Evolutionary conservation across 1,140 invertebrate species (phyloP).

Genomic region (Neelides sp.): DNA sequence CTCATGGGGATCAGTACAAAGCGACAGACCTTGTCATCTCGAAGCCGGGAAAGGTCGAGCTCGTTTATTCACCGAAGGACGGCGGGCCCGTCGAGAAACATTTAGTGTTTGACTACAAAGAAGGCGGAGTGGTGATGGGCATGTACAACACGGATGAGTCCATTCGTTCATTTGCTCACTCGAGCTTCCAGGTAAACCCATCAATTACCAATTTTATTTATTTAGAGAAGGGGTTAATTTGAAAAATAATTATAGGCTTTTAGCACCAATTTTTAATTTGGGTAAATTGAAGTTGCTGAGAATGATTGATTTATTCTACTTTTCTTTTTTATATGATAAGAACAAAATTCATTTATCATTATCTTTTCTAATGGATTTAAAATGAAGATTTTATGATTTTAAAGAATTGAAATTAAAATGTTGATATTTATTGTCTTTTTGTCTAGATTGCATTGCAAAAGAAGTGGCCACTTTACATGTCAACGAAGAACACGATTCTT

Average conservation of each 20-base stretch:
- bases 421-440: constrained; percentile 12
- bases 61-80: constrained; percentile 49
- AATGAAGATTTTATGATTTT: too few relatives aligned
- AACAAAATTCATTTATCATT: too few relatives aligned
- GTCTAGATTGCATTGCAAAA: constrained; percentile 58
- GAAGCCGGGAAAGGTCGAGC: constrained; percentile 55
- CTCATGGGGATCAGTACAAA: constrained; percentile 83
- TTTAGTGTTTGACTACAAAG: constrained; percentile 59
- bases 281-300: too few relatives aligned
- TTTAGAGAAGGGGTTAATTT: background rate
- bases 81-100: constrained; percentile 44
- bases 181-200: constrained; percentile 55
- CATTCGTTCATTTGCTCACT: constrained; percentile 67
- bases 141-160: constrained; percentile 80
- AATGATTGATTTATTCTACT: too few relatives aligned
- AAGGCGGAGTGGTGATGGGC: constrained; percentile 53
- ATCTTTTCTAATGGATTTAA: too few relatives aligned
- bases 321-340: background rate
- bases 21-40: constrained; percentile 66
- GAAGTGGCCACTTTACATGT: constrained; percentile 69
- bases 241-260: background rate
- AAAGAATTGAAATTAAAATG: too few relatives aligned
- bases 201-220: background rate
- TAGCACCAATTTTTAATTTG: too few relatives aligned
- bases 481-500: constrained; percentile 84